phyloP scores from a whole-genome alignment of 2,113 vertebrate species.

The Prionailurus viverrinus region DNA sequence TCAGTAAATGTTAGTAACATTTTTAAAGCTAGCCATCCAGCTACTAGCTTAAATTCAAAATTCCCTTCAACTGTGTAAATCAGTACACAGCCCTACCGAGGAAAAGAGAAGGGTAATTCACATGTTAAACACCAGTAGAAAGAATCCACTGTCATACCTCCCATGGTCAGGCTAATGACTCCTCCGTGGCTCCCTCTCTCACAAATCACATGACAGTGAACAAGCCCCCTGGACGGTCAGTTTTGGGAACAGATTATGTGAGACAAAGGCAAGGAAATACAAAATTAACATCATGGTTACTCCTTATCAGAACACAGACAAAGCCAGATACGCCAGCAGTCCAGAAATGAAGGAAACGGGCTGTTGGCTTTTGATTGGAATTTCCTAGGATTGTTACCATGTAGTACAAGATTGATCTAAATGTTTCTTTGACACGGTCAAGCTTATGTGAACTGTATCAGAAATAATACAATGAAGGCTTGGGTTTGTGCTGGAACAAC shows the following conservation, averaged over 20 bases:
- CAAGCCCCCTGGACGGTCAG: neutral
- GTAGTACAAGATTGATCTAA: conserved; percentile 46
- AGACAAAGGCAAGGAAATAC: conserved; percentile 71
- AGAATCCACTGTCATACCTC: neutral
- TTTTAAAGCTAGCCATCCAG: neutral
- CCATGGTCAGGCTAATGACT: neutral
- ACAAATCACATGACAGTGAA: neutral
- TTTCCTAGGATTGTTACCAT: conserved; percentile 66
- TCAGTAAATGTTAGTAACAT: neutral
- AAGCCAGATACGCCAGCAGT: neutral
- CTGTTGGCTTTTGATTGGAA: conserved; percentile 41
- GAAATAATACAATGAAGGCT: conserved; percentile 14
- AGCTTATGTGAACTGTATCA: conserved; percentile 58
- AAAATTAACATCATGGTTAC: conserved; percentile 65
- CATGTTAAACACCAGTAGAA: neutral
- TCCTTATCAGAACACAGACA: conserved; percentile 54
- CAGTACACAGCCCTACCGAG: neutral
- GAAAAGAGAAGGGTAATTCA: neutral
- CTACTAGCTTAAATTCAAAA: neutral
- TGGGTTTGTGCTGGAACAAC: conserved; percentile 61
- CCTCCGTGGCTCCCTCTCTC: neutral
- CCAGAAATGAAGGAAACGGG: conserved; percentile 10
- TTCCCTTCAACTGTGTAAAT: neutral
- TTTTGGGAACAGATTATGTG: neutral
- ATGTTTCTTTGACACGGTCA: conserved; percentile 35